Percentiles rank a stretch among this genome's conserved stretches.
Conservation (phyloP, 2,797 vertebrate genomes). For the Gephyroberyx darwinii region DNA sequence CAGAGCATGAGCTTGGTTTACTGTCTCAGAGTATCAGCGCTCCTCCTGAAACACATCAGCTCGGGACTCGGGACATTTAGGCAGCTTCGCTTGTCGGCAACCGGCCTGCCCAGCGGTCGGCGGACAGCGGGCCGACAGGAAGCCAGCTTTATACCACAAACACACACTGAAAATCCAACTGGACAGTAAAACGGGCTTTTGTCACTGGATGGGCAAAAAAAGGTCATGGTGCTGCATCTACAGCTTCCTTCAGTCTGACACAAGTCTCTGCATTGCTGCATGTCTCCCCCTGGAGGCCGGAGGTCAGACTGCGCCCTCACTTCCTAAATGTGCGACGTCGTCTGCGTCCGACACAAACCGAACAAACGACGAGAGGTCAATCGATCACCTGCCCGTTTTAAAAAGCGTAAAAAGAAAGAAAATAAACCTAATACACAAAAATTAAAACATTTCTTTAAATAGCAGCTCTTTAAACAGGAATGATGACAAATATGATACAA, state of each 20-base stretch:
- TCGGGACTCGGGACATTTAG: slow-evolving; percentile 23
- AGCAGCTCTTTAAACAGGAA: slow-evolving; percentile 83
- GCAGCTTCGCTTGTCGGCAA: slow-evolving; percentile 34
- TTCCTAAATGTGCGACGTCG: slow-evolving; percentile 41
- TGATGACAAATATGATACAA: slow-evolving; percentile 71
- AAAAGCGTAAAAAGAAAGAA: slow-evolving; percentile 63
- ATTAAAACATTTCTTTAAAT: slow-evolving; percentile 75
- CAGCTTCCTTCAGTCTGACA: slow-evolving; percentile 37
- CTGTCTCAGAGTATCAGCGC: slow-evolving; percentile 57
- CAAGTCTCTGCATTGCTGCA: slow-evolving; percentile 69
- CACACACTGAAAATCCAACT: slow-evolving; percentile 26
- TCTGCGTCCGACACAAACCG: slow-evolving; percentile 21
- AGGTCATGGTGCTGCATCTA: slow-evolving; percentile 18
- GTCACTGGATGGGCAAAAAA: slow-evolving; percentile 21
- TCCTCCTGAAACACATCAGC: slow-evolving; percentile 5
- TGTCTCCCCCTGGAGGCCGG: slow-evolving; percentile 69
- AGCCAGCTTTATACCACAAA: not conserved
- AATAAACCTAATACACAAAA: slow-evolving; percentile 62
- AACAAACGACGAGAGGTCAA: slow-evolving; percentile 24
- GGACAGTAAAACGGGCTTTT: slow-evolving; percentile 34
- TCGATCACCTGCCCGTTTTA: slow-evolving; percentile 51
- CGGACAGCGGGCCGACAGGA: slow-evolving; percentile 7
- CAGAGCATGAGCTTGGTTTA: slow-evolving; percentile 16
- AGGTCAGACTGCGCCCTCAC: slow-evolving; percentile 55
- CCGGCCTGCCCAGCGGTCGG: not conserved